Evolutionary conservation across 2,113 vertebrate species (phyloP), one percentile per base, ranked within the genome.

Genomic region (Verasper variegatus): DNA sequence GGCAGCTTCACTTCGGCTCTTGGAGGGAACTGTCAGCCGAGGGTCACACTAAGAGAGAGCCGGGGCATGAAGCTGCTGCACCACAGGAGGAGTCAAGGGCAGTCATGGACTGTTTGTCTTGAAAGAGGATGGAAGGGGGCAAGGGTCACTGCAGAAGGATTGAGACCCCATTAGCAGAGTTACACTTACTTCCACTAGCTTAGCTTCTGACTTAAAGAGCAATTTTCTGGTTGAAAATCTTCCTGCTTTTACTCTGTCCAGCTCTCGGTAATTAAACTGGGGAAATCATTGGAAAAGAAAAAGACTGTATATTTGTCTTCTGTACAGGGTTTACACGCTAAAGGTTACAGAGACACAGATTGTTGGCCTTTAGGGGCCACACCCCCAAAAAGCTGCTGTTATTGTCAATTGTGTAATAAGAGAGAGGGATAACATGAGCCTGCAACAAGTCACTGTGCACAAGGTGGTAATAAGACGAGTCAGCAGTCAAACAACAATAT

Each of bases 1-100:
- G 74, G 69, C 69, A 76, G 78, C 80, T 88, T 88, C 83, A 75
- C 70, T 76, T 84, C 72, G 81, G 76, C 86, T 77, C 64, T 82
- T 0, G 88, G 92, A 87, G 82, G 86, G 82, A 85, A 85, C 89
- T 92, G 91, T 93, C 91, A 87, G 80, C 57, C 55, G 61, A 71
- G 86, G 88, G 89, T 89, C 90, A 83, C 80, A 61, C 71, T 83
- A 24, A 47, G 81, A 88, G 84, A 83, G 84, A 84, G 69, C 81
- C 61, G 69, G 77, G 82, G 78, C 81, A 73, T 56, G 83, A 63
- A 73, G 76, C 81, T 78, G 75, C 71, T 76, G 74, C 82, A 74
- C 70, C 90, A 81, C 88, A 90, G 84, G 84, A 88, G 84, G 90
- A 91, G 92, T 92, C 92, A 93, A 94, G 92, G 91, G 85, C 89